A percentile compares a stretch with the other conserved stretches of the same genome.
Conservation (phyloP, 2,888 invertebrate genomes). For the Monochamus alternatus region DNA sequence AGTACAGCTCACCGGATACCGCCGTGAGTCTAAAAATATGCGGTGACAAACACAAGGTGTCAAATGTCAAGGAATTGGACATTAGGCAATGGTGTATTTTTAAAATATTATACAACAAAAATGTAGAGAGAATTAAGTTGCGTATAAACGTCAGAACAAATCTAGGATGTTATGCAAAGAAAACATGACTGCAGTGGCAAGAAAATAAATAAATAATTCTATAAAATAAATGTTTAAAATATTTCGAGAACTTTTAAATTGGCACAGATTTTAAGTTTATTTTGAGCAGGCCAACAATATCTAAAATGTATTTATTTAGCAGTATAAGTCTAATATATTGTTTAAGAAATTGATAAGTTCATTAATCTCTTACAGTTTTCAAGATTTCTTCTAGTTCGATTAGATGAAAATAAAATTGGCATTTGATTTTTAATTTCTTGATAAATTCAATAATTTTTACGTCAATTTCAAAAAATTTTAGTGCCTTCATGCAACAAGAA, state of each 20-base stretch:
- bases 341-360: too few species aligned
- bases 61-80: conserved; percentile 56
- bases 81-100: conserved; percentile 55
- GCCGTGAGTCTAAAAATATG: conserved; percentile 51
- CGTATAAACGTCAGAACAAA: too few species aligned
- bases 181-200: neutral
- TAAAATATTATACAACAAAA: conserved; percentile 45
- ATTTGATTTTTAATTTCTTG: too few species aligned
- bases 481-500: too few species aligned
- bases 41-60: conserved; percentile 48
- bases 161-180: neutral
- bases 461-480: too few species aligned
- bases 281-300: too few species aligned
- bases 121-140: neutral
- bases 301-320: too few species aligned
- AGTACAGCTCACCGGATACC: conserved; percentile 5
- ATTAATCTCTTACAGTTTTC: too few species aligned
- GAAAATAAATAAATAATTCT: neutral
- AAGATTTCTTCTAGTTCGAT: too few species aligned
- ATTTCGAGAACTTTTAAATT: conserved; percentile 1
- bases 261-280: neutral
- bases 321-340: too few species aligned
- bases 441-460: too few species aligned
- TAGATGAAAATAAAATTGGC: too few species aligned
- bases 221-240: neutral